A percentile compares a stretch with the other conserved stretches of the same genome.
Evolutionary conservation across 2,797 vertebrate genomes (phyloP).

Genomic region (Intellagama lesueurii): DNA sequence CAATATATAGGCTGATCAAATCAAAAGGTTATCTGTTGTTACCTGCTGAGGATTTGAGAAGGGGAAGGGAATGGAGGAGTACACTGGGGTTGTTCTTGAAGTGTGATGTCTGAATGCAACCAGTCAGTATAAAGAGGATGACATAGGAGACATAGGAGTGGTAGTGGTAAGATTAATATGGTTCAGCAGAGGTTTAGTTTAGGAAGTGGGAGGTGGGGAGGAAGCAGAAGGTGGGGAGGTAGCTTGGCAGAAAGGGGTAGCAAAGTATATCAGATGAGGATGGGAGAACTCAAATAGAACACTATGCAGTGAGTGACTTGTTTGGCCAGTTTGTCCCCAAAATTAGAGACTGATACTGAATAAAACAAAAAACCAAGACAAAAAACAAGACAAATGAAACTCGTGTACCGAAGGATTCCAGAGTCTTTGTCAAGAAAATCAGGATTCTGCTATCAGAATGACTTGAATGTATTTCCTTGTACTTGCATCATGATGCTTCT

Average conservation of each 20-base stretch:
- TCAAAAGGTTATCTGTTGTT: not conserved
- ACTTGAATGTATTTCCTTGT: too few relatives aligned
- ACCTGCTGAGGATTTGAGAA: not conserved
- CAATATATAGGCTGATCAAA: not conserved
- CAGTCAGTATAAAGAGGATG: not conserved
- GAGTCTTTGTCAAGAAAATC: too few relatives aligned
- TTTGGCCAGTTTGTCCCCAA: not conserved
- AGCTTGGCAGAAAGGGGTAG: not conserved
- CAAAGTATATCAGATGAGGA: not conserved
- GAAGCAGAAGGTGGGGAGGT: not conserved
- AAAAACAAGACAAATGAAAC: not conserved
- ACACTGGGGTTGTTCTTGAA: not conserved
- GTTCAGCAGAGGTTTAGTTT: not conserved
- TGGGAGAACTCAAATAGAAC: not conserved
- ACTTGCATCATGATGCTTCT: too few relatives aligned
- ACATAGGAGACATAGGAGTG: not conserved
- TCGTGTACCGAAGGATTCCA: too few relatives aligned
- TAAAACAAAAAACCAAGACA: not conserved
- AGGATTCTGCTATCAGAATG: not conserved
- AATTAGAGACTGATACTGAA: not conserved
- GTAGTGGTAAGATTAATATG: not conserved
- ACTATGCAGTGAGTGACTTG: not conserved
- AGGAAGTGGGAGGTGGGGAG: not conserved
- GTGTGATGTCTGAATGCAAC: not conserved
- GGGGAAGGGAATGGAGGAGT: not conserved